Evolutionary conservation across 1,140 invertebrate genomes (phyloP), one percentile per base, ranked within the genome.

Genomic region (Latrodectus geometricus): DNA sequence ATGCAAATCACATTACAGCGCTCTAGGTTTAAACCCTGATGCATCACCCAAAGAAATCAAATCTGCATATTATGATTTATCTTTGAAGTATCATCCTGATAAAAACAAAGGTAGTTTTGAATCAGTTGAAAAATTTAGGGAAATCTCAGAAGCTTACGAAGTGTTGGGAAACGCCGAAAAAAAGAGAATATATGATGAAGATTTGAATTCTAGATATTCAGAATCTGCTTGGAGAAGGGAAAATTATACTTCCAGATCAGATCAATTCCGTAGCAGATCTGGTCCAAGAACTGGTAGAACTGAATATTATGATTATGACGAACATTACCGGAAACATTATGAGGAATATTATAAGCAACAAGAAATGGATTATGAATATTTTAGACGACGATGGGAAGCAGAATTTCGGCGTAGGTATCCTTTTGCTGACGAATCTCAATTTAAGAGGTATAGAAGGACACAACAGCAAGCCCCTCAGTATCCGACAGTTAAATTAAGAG

Each of bases 101-200:
- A 76, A 77, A 68, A 85, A 69, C 73, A 14, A 76, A 15, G 73
- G 73, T 8, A 23, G 73, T 48, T 4, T 35, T 9, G 82, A 76
- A 49, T 68, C 82, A 14, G 65, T 35, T 15, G 50, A 69, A 20
- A 85, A 85, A 69, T 85, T 85, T 49, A 49, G 74, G 20, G 61
- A 85, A 68, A 85, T 85, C 12, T 50, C 56, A 0, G 73, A 85
- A 69, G 82, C 82, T 77, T 85, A 85, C n/a, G 82, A 85, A 70
- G 54, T 70, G 4, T 69, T 85, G 11, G 54, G 82, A 12, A 69
- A 85, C 14, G 56, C 61, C 2, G 61, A 69, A 9, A 85, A 77
- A 56, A 85, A 85, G 54, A 69, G 23, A 77, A n/a, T 21, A 14
- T 85, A 85, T 54, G 82, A 85, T 20, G 15, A 70, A 48, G 15